Evolutionary conservation across 2,113 vertebrate species (phyloP).

Genomic region (Cinclus mexicanus): DNA sequence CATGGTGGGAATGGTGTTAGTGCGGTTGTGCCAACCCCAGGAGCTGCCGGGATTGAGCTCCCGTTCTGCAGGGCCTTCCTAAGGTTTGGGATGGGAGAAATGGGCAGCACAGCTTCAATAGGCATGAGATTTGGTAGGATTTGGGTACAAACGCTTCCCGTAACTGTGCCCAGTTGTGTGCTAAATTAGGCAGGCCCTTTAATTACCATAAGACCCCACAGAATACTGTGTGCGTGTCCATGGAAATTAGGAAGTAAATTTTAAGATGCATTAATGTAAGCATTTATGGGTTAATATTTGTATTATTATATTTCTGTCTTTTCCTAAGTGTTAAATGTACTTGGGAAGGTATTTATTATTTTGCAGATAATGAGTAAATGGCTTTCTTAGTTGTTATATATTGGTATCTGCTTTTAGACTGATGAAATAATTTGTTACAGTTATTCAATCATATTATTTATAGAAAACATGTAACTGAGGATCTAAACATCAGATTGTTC

Average conservation of each 20-base stretch:
- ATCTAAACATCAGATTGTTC: slow-evolving; percentile 51
- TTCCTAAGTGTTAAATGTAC: slow-evolving; percentile 32
- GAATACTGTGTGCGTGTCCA: neutral
- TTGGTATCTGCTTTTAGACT: slow-evolving; percentile 47
- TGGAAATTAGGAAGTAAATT: neutral
- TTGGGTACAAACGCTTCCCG: neutral
- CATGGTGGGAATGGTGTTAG: neutral
- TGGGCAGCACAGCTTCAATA: neutral
- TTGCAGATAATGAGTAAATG: slow-evolving; percentile 61
- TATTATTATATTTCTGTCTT: neutral
- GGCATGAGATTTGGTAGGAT: neutral
- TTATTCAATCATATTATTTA: slow-evolving; percentile 66
- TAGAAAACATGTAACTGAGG: slow-evolving; percentile 56
- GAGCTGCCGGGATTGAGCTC: neutral
- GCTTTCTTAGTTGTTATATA: slow-evolving; percentile 51
- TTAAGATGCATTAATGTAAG: neutral
- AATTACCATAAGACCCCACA: neutral
- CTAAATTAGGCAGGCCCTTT: neutral
- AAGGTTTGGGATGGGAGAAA: slow-evolving; percentile 1
- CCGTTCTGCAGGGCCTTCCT: neutral
- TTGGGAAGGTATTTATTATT: slow-evolving; percentile 45
- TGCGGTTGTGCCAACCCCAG: neutral
- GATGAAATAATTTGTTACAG: slow-evolving; percentile 65
- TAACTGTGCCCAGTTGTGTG: accelerated
- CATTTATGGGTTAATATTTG: neutral